A percentile compares a stretch with the other conserved stretches of the same genome.
phyloP scores from a whole-genome alignment of 37 sponge, comb jelly and placozoan species.

The Hormiphora californensis region DNA sequence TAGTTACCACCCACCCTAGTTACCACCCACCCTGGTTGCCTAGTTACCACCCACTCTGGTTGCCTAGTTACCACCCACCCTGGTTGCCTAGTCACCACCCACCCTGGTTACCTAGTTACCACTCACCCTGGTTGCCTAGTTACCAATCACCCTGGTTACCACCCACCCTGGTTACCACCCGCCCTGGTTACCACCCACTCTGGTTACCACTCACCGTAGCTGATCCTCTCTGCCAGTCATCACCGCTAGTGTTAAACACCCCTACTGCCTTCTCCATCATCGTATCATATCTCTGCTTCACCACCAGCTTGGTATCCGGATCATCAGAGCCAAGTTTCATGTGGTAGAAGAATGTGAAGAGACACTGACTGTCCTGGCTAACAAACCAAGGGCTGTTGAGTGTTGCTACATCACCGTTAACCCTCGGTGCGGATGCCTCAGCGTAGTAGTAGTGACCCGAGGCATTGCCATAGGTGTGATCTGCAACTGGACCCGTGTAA shows the following conservation, averaged over 20 bases:
- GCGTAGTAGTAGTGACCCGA: conserved; percentile 22
- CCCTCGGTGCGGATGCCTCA: neutral
- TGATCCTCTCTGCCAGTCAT: neutral
- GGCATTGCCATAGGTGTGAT: conserved; percentile 46
- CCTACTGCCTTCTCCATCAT: neutral
- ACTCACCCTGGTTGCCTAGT: too few species aligned
- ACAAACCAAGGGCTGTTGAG: neutral
- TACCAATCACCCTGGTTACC: too few species aligned
- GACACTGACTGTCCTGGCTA: neutral
- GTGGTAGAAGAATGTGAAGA: conserved; percentile 11
- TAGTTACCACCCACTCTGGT: too few species aligned
- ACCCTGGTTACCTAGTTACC: too few species aligned
- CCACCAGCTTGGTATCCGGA: neutral
- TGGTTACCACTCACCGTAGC: neutral
- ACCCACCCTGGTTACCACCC: too few species aligned
- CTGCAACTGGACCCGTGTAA: conserved; percentile 46
- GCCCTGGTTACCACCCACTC: neutral
- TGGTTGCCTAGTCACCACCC: too few species aligned
- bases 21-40: too few species aligned
- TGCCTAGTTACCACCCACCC: too few species aligned
- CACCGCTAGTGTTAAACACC: neutral
- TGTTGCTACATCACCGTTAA: neutral
- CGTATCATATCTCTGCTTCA: neutral
- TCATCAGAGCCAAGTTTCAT: neutral
- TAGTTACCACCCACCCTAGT: too few species aligned